Percentiles rank a stretch among this genome's conserved stretches.
Conservation (phyloP, 2,113 vertebrate genomes). For the Raja brachyura region DNA sequence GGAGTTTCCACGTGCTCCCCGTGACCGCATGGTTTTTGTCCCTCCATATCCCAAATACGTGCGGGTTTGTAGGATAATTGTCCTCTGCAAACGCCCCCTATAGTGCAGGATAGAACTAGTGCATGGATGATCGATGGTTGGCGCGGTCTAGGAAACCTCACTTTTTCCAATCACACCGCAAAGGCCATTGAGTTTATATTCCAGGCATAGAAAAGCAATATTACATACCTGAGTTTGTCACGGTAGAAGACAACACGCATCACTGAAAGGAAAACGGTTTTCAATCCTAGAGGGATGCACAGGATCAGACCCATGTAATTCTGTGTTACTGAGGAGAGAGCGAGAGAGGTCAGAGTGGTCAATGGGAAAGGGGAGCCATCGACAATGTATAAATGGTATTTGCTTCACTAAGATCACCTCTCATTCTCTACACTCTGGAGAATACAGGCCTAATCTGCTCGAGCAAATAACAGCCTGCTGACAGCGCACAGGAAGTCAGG, state of each 20-base stretch:
- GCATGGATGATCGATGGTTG: background rate
- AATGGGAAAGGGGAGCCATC: background rate
- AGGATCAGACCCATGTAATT: background rate
- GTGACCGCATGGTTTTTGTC: too few relatives aligned
- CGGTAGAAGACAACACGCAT: background rate
- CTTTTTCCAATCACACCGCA: background rate
- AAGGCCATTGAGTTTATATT: background rate
- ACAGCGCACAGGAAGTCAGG: too few relatives aligned
- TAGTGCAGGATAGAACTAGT: too few relatives aligned
- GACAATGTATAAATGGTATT: background rate
- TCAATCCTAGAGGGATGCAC: background rate
- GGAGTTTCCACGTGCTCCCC: too few relatives aligned
- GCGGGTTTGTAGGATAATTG: too few relatives aligned
- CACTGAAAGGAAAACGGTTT: background rate
- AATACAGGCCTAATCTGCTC: too few relatives aligned
- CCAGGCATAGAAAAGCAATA: background rate
- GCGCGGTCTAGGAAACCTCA: background rate
- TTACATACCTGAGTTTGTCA: background rate
- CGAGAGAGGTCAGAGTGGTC: background rate
- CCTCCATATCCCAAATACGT: too few relatives aligned
- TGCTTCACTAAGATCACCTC: too few relatives aligned
- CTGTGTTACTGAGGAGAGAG: background rate
- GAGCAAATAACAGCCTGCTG: too few relatives aligned
- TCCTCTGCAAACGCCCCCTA: too few relatives aligned
- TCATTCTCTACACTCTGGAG: too few relatives aligned